Conservation (phyloP, 2,888 invertebrate genomes). For the Campaea margaritaria region DNA sequence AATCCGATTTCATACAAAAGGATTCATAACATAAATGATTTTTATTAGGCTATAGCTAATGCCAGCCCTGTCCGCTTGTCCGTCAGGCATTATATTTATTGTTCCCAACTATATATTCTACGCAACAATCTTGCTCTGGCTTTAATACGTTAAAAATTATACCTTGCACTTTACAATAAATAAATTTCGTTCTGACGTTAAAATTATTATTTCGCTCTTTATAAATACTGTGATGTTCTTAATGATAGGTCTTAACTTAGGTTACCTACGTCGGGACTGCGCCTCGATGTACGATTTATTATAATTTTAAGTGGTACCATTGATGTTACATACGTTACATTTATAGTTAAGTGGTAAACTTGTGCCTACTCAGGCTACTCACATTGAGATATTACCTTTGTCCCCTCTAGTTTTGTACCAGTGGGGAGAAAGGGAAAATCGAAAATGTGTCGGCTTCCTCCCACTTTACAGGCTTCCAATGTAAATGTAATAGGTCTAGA, state of each 20-base stretch:
- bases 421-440: too few relatives aligned
- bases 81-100: constrained; percentile 29
- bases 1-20: too few relatives aligned
- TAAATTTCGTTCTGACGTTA: constrained; percentile 58
- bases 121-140: constrained; percentile 31
- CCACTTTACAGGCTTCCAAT: too few relatives aligned
- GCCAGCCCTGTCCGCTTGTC: background rate
- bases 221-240: constrained; percentile 66
- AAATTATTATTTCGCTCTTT: constrained; percentile 67
- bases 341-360: too few relatives aligned
- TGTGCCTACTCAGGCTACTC: too few relatives aligned
- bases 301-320: constrained; percentile 27
- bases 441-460: too few relatives aligned
- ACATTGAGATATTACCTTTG: too few relatives aligned
- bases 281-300: constrained; percentile 32
- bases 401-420: too few relatives aligned
- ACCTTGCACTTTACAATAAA: constrained; percentile 55
- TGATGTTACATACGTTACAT: background rate
- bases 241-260: constrained; percentile 56
- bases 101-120: constrained; percentile 20
- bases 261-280: constrained; percentile 20
- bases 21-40: too few relatives aligned
- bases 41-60: too few relatives aligned
- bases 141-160: constrained; percentile 57
- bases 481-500: too few relatives aligned